These are phyloP conservation scores for Sebastolobus altivelis DNA, from an alignment of 2,797 vertebrate species.

Conservation along the genomic window DNA sequence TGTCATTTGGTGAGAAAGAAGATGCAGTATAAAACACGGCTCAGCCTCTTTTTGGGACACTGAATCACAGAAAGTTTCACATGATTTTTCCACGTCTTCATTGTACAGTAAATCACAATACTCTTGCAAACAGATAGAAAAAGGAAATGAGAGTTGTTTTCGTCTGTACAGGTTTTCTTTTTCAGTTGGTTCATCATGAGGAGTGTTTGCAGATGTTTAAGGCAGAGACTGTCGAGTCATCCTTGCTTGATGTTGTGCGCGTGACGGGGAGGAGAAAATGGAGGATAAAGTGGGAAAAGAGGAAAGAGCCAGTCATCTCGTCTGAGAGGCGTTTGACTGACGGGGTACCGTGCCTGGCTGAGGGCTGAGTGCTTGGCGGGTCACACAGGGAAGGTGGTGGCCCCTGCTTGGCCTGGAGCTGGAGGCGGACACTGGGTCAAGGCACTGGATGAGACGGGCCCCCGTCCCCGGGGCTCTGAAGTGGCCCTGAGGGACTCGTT, in stretches of 20 bases:
- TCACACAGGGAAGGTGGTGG: conserved; percentile 76
- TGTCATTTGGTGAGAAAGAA: conserved; percentile 51
- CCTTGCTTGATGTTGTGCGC: conserved; percentile 39
- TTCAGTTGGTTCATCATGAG: conserved; percentile 41
- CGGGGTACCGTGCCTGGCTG: conserved; percentile 43
- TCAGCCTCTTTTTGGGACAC: conserved; percentile 69
- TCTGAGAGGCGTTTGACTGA: conserved; percentile 71
- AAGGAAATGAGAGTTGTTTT: conserved; percentile 44
- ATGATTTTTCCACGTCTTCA: conserved; percentile 71
- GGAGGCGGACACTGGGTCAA: conserved; percentile 91
- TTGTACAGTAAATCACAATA: conserved; percentile 79
- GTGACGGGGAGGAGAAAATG: conserved; percentile 6
- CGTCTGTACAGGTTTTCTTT: conserved; percentile 70
- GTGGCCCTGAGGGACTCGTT: conserved; percentile 87
- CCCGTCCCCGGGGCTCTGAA: conserved; percentile 79
- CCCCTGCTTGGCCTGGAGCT: conserved; percentile 83
- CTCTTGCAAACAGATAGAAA: conserved; percentile 81
- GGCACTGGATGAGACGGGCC: conserved; percentile 92
- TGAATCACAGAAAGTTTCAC: conserved; percentile 72
- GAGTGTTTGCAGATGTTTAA: conserved; percentile 84
- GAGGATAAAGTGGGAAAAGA: conserved; percentile 3
- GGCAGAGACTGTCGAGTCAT: conserved; percentile 85
- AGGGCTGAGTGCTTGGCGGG: conserved; percentile 71
- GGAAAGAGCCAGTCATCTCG: conserved; percentile 33
- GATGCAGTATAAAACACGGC: conserved; percentile 71